Evolutionary conservation across 1,140 invertebrate species (phyloP).

Genomic region (Episyrphus balteatus): DNA sequence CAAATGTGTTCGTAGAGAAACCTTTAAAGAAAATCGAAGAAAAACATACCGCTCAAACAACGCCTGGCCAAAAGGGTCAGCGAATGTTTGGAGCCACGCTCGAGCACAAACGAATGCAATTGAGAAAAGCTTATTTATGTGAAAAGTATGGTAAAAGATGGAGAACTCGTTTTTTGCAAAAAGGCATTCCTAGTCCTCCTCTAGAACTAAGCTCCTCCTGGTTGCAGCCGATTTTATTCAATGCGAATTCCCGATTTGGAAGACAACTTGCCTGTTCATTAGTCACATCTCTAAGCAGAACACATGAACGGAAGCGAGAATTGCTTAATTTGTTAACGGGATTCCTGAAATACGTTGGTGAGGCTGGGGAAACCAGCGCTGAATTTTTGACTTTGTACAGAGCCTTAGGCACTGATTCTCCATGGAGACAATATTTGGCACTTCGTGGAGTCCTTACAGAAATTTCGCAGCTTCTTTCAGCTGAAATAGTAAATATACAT

Average conservation of each 20-base stretch:
- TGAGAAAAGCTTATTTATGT: constrained; percentile 50
- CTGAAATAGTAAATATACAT: constrained; percentile 78
- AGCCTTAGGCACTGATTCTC: constrained; percentile 65
- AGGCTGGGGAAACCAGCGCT: constrained; percentile 80
- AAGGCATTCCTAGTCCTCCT: constrained; percentile 18
- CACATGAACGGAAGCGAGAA: constrained; percentile 36
- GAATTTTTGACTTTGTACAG: constrained; percentile 84
- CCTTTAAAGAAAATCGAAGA: neutral
- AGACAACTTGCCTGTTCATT: constrained; percentile 82
- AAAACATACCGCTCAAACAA: constrained; percentile 1
- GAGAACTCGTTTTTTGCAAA: constrained; percentile 34
- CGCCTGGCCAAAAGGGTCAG: constrained; percentile 1
- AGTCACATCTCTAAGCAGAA: constrained; percentile 64
- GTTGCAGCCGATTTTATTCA: constrained; percentile 83
- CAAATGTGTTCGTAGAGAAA: constrained; percentile 5
- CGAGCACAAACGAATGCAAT: constrained; percentile 24
- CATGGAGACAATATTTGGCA: constrained; percentile 90
- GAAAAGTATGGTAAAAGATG: constrained; percentile 67
- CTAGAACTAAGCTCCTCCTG: constrained; percentile 49
- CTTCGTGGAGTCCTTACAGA: constrained; percentile 73
- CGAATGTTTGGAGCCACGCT: constrained; percentile 10
- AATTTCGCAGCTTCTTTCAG: constrained; percentile 74
- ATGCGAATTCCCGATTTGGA: constrained; percentile 76
- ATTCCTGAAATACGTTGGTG: constrained; percentile 74
- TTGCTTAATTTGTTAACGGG: constrained; percentile 78